These are phyloP conservation scores for Metalampra italica DNA, from an alignment of 2,888 invertebrate species.

Conservation along the genomic window DNA sequence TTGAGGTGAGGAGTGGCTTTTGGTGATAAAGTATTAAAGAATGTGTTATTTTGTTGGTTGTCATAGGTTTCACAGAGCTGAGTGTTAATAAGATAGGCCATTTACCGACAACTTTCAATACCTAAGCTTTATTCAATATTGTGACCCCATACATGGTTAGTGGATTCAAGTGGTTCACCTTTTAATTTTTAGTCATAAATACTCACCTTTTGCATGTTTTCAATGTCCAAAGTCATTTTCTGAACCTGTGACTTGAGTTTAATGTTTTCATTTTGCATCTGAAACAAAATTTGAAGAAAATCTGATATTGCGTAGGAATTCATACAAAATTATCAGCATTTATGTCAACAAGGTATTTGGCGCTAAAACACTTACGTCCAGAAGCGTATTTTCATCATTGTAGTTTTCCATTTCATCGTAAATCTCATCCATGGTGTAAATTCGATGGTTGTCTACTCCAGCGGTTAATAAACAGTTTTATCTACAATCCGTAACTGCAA, in stretches of 20 bases:
- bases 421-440: slow-evolving; percentile 46
- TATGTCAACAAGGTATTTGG: slow-evolving; percentile 35
- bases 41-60: no score
- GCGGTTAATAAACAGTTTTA: neutral
- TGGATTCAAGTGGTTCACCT: no score
- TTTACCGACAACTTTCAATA: no score
- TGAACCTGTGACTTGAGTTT: slow-evolving; percentile 50
- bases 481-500: neutral
- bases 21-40: no score
- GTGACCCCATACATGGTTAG: no score
- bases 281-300: slow-evolving; percentile 20
- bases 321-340: neutral
- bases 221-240: slow-evolving; percentile 40
- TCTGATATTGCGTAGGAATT: neutral
- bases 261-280: slow-evolving; percentile 58
- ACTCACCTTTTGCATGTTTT: slow-evolving; percentile 61
- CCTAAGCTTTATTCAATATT: no score
- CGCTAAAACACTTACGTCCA: slow-evolving; percentile 62
- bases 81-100: no score
- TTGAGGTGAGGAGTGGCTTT: no score
- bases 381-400: slow-evolving; percentile 43
- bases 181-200: neutral
- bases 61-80: no score
- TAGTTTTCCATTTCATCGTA: slow-evolving; percentile 63
- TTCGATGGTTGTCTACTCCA: neutral